Percentiles rank a stretch among this genome's conserved stretches.
These are phyloP conservation scores for Microctenopoma lineatum DNA, from an alignment of 2,797 vertebrate species.

Conservation along the genomic window DNA sequence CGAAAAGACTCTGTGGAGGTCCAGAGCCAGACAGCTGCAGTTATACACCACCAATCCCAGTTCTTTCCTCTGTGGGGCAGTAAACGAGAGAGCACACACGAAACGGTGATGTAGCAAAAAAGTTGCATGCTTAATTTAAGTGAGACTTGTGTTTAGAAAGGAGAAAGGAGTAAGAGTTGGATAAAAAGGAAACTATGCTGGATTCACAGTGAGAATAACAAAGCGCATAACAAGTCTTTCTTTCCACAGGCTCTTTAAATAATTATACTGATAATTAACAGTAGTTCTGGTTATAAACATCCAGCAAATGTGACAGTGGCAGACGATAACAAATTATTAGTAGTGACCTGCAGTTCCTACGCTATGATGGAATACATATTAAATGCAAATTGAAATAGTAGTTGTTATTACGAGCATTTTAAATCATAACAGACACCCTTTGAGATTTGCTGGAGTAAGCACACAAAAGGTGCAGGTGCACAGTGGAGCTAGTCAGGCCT, in stretches of 20 bases:
- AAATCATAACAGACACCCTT: constrained; percentile 21
- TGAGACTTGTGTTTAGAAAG: not conserved
- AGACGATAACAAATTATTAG: constrained; percentile 4
- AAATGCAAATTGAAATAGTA: constrained; percentile 48
- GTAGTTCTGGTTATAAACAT: constrained; percentile 34
- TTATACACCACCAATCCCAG: constrained; percentile 91
- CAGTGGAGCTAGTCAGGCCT: constrained; percentile 19
- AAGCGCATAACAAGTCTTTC: not conserved
- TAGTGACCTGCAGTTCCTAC: constrained; percentile 31
- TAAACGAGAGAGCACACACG: constrained; percentile 23
- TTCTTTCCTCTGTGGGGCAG: constrained; percentile 90
- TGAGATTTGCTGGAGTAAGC: not conserved
- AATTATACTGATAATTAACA: constrained; percentile 33
- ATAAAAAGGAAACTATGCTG: not conserved
- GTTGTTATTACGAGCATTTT: not conserved
- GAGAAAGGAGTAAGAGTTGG: not conserved
- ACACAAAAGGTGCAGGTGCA: constrained; percentile 14
- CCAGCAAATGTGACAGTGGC: constrained; percentile 23
- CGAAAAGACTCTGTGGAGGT: constrained; percentile 87
- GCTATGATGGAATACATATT: constrained; percentile 42
- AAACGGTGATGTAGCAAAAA: constrained; percentile 51
- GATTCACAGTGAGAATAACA: not conserved
- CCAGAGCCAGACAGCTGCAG: constrained; percentile 94
- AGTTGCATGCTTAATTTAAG: not conserved
- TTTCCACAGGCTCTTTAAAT: constrained; percentile 33